Percentiles rank a stretch among this genome's conserved stretches.
Evolutionary conservation across 2,888 invertebrate genomes (phyloP).

Genomic region (Dynastes maya): DNA sequence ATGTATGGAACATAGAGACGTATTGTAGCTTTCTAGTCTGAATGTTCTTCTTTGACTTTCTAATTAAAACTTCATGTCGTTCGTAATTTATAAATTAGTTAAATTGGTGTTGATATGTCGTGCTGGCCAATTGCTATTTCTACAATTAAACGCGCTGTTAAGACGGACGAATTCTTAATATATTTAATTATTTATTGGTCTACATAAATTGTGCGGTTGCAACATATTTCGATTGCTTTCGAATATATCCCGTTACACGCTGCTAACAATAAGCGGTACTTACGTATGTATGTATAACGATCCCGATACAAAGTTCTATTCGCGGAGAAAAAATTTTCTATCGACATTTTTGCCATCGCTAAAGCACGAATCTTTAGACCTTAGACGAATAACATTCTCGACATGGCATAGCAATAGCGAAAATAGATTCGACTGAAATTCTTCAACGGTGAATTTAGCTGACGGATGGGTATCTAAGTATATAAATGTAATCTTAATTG

Average conservation of each 20-base stretch:
- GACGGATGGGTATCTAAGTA: neutral
- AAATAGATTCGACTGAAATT: slow-evolving; percentile 24
- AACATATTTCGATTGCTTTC: slow-evolving; percentile 1
- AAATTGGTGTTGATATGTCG: slow-evolving; percentile 43
- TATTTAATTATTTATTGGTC: slow-evolving; percentile 40
- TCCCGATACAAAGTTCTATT: slow-evolving; percentile 2
- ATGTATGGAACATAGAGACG: too few relatives aligned
- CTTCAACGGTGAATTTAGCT: slow-evolving; percentile 31
- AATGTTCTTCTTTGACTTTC: slow-evolving; percentile 4
- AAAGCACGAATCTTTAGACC: slow-evolving; percentile 11
- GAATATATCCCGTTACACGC: neutral
- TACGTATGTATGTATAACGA: neutral
- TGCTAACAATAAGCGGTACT: neutral
- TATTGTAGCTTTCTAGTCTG: neutral
- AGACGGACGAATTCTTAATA: slow-evolving; percentile 38
- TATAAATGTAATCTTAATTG: slow-evolving; percentile 36
- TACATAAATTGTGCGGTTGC: slow-evolving; percentile 10
- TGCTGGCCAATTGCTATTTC: slow-evolving; percentile 40
- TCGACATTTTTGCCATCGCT: slow-evolving; percentile 33
- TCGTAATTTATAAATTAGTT: slow-evolving; percentile 43
- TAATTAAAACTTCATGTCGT: slow-evolving; percentile 40
- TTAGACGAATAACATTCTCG: slow-evolving; percentile 31
- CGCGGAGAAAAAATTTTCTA: slow-evolving; percentile 18
- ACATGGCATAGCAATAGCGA: slow-evolving; percentile 19
- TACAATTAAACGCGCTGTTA: slow-evolving; percentile 35